Base-by-base conservation (phyloP, 2,888 invertebrate genomes). In the Clepsis dumicolana region DNA sequence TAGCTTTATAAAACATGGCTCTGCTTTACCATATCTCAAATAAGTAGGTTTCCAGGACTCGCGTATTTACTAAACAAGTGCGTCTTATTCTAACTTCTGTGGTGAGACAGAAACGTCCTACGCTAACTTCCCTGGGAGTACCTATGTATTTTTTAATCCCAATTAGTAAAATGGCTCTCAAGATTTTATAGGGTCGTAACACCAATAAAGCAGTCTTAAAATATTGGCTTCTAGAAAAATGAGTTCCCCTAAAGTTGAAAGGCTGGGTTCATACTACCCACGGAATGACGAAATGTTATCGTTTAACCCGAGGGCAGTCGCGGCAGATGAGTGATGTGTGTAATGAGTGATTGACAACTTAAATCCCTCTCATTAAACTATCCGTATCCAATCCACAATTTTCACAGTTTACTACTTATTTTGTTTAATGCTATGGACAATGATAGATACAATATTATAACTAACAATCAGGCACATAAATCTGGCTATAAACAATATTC, bases 191-290 rank as follows among this genome's bases (percentile, higher is more conserved):
- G 29, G n/a, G 27, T 48, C 27, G 29, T 61, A 48, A 21, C 12
- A 14, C 29, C n/a, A 24, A 32, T 48, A 21, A 32, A 18, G 32
- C 4, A 44, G 52, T 24, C 25, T 52, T 27, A 25, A n/a, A 48
- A 32, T 48, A 38, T 59, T 27, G 21, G 65, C 21, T 18, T 50
- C 25, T 12, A 16, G 38, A 27, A 27, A 27, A 64, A 56, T 64
- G 44, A 41, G 21, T 29, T 32, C 32, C 21, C 32, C 10, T 2
- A 50, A 52, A 57, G 64, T 44, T 64, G 48, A 48, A 14, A 50
- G 56, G 57, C 50, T 18, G 48, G 59, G n/a, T 8, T 35, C 25
- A 50, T 38, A 50, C 27, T 35, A 35, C 48, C 50, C 12, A 48
- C 29, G 24, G n/a, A 48, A n/a, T n/a, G n/a, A n/a, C n/a, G n/a